These are phyloP conservation scores for Lithobius niger DNA, from an alignment of 1,140 invertebrate species.

Conservation along the genomic window DNA sequence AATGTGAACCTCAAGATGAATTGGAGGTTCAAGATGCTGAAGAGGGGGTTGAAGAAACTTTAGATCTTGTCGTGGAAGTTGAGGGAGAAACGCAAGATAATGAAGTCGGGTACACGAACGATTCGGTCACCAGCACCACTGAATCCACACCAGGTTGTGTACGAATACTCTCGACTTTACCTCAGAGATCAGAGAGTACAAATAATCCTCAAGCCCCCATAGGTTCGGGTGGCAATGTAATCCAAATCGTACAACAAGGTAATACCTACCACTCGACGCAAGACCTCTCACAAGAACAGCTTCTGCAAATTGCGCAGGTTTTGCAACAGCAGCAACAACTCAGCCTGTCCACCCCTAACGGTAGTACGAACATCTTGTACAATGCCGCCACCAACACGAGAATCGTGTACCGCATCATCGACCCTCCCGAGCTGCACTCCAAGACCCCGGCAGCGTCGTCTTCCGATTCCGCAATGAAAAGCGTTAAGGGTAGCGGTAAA, in stretches of 20 bases:
- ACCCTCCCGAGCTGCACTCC: slow-evolving; percentile 31
- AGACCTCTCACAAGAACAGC: slow-evolving; percentile 40
- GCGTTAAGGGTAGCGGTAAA: slow-evolving; percentile 6
- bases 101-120: not conserved
- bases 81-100: slow-evolving; percentile 7
- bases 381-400: slow-evolving; percentile 41
- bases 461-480: not conserved
- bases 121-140: not conserved
- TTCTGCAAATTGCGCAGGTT: slow-evolving; percentile 46
- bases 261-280: slow-evolving; percentile 42
- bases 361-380: slow-evolving; percentile 36
- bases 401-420: slow-evolving; percentile 42
- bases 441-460: not conserved
- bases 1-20: slow-evolving; percentile 16
- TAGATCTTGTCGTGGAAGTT: not conserved
- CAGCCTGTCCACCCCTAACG: slow-evolving; percentile 29
- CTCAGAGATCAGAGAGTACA: slow-evolving; percentile 31
- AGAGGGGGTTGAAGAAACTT: not conserved
- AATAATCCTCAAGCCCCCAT: slow-evolving; percentile 35
- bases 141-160: slow-evolving; percentile 13
- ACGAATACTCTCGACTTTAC: slow-evolving; percentile 27
- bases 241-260: slow-evolving; percentile 49
- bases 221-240: slow-evolving; percentile 46
- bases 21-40: slow-evolving; percentile 14
- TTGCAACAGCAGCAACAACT: slow-evolving; percentile 38